Evolutionary conservation across 2,888 invertebrate genomes (phyloP), one percentile per base, ranked within the genome.

Genomic region (Eulithis prunata): DNA sequence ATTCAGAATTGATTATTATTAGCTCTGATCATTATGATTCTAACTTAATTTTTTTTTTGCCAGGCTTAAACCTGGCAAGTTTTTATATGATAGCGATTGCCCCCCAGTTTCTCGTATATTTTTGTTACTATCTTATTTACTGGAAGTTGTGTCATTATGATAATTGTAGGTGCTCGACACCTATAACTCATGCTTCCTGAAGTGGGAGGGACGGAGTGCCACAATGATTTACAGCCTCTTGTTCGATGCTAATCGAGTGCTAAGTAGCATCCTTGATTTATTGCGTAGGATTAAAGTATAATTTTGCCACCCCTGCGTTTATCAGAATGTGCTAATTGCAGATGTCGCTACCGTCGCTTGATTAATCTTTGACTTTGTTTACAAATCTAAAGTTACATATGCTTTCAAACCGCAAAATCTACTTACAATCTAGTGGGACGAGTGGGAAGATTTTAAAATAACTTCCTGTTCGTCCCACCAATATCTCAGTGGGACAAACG

Each of bases 221-320:
- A 63, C 71, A 79, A 84, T 88, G 87, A 89, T 88, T 85, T 87
- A 91, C 84, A 70, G 78, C 74, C 86, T 84, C 90, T 90, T 89
- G 90, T 89, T 87, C 82, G 75, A 92, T 92, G 91, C 90, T 92
- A 92, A 92, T 92, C 90, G 90, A 76, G 80, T 78, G 82, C 83
- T 87, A 85, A 88, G 88, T 83, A 84, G 82, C 85, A 74, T 59
- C 74, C 76, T 80, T 84, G 88, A 88, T 88, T 88, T 88, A 88
- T 83, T 62, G 75, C 76, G 62, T 4, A 38, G 81, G 84, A 82
- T 87, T 86, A 80, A 83, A 82, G 81, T 85, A 85, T 83, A 85
- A 87, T 87, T 86, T 82, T 76, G 75, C 66, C 73, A 74, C 79
- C 77, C 74, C 68, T 68, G 53, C 43, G 57, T 41, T 11, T 41